Evolutionary conservation across 2,113 vertebrate genomes (phyloP).

Genomic region (Aramus guarauna): DNA sequence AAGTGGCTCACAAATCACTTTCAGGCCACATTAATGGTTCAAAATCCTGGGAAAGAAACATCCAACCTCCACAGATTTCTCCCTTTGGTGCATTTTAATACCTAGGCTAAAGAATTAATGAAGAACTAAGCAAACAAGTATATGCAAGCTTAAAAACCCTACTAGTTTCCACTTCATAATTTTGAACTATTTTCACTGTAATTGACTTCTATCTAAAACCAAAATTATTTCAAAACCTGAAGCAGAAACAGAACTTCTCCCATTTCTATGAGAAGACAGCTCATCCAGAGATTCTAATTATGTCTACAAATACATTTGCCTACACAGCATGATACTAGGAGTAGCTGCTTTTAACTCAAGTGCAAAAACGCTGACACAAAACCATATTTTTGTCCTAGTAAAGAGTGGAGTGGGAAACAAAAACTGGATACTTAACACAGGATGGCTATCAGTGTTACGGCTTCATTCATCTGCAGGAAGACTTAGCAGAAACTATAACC

Average conservation of each 20-base stretch:
- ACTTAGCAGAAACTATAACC: not conserved
- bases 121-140: not conserved
- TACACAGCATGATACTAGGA: not conserved
- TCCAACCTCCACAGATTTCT: not conserved
- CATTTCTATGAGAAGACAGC: not conserved
- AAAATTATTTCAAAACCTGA: not conserved
- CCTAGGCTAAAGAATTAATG: not conserved
- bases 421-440: not conserved
- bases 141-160: not conserved
- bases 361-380: not conserved
- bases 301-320: not conserved
- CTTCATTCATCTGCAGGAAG: not conserved
- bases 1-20: not conserved
- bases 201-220: not conserved
- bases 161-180: not conserved
- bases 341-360: not conserved
- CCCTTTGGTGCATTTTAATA: not conserved
- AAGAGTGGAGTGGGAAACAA: not conserved
- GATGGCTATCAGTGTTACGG: not conserved
- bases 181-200: not conserved
- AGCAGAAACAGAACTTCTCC: not conserved
- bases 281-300: not conserved
- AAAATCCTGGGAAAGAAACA: not conserved
- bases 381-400: not conserved
- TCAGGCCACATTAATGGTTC: not conserved